phyloP scores from a whole-genome alignment of 1,140 invertebrate genomes.

The Fopius arisanus region DNA sequence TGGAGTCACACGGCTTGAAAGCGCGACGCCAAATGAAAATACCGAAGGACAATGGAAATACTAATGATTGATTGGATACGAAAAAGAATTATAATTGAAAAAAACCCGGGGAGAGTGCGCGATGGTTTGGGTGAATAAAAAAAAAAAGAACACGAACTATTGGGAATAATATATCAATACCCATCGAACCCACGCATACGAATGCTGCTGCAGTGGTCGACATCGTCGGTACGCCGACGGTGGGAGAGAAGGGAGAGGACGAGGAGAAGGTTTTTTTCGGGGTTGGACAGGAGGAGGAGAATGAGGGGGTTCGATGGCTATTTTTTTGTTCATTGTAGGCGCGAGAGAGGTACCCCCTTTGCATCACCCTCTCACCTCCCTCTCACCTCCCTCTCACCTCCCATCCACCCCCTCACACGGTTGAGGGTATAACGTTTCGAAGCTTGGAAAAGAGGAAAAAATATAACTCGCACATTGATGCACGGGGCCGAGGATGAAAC shows the following conservation, averaged over 20 bases:
- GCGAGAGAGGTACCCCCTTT: slow-evolving; percentile 3
- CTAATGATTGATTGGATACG: slow-evolving; percentile 68
- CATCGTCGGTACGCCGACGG: slow-evolving; percentile 40
- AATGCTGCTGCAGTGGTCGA: slow-evolving; percentile 52
- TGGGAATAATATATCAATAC: slow-evolving; percentile 67
- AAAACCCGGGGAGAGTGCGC: slow-evolving; percentile 55
- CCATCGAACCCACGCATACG: slow-evolving; percentile 66
- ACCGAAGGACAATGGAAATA: slow-evolving; percentile 67
- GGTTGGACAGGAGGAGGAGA: background rate
- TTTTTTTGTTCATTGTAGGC: slow-evolving; percentile 24
- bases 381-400: background rate
- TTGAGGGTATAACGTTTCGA: slow-evolving; percentile 9
- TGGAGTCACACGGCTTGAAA: slow-evolving; percentile 46
- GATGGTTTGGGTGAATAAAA: slow-evolving; percentile 20
- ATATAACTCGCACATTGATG: slow-evolving; percentile 45
- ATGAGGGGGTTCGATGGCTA: background rate
- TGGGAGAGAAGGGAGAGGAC: slow-evolving; percentile 18
- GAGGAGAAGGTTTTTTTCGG: background rate
- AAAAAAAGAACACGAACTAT: slow-evolving; percentile 61
- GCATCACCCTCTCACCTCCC: background rate
- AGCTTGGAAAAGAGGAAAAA: slow-evolving; percentile 3
- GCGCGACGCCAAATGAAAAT: slow-evolving; percentile 65
- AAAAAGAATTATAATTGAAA: slow-evolving; percentile 68
- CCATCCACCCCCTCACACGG: background rate
- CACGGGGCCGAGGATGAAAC: slow-evolving; percentile 54